Conservation (phyloP, 2,888 invertebrate genomes). For the Sialis fuliginosa region DNA sequence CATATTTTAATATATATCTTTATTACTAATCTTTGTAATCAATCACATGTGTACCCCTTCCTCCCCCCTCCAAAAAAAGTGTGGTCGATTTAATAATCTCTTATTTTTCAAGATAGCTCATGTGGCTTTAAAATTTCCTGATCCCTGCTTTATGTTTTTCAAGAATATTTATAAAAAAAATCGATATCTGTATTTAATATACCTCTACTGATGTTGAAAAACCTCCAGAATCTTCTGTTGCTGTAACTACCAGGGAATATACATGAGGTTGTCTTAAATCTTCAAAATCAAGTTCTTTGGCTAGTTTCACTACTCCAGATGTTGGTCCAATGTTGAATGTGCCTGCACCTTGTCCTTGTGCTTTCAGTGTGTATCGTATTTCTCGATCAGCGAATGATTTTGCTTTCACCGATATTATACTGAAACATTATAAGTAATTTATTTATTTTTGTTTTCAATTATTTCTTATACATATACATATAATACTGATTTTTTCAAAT, state of each 20-base stretch:
- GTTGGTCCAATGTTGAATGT: constrained; percentile 91
- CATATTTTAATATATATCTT: too few species aligned
- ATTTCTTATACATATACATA: too few species aligned
- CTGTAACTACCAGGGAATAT: constrained; percentile 82
- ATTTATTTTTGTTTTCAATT: neutral
- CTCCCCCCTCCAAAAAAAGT: too few species aligned
- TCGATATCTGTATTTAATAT: constrained; percentile 13
- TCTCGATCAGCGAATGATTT: constrained; percentile 94
- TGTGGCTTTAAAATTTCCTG: too few species aligned
- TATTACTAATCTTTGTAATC: too few species aligned
- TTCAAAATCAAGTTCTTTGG: constrained; percentile 93
- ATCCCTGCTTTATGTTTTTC: too few species aligned
- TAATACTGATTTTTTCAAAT: neutral
- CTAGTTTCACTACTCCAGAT: constrained; percentile 87
- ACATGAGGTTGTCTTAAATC: constrained; percentile 87
- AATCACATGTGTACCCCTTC: too few species aligned
- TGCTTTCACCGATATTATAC: constrained; percentile 92
- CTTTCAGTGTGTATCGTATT: constrained; percentile 88
- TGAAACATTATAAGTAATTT: constrained; percentile 25
- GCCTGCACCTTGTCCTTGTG: constrained; percentile 85
- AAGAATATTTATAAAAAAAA: too few species aligned
- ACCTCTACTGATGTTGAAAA: constrained; percentile 91
- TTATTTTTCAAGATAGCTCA: too few species aligned
- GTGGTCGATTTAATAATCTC: too few species aligned
- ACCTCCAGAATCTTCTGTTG: constrained; percentile 94